These are phyloP conservation scores for Gallinago solitaria DNA, from an alignment of 2,797 vertebrate genomes.

Conservation along the genomic window DNA sequence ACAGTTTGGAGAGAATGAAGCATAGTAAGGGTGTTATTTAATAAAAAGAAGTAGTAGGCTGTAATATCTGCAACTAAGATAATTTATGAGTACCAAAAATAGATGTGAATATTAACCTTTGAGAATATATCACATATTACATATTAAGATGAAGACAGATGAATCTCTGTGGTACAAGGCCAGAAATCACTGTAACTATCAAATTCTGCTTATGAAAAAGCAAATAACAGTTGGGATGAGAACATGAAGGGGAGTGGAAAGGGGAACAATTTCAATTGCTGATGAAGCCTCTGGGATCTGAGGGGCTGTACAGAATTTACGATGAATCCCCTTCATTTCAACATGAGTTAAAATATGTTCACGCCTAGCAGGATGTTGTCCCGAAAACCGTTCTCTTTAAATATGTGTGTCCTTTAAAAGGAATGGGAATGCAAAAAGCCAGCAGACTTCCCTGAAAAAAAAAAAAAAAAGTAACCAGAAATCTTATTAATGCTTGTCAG, in stretches of 20 bases:
- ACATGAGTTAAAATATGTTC: not conserved
- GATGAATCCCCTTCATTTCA: not conserved
- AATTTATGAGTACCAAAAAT: conserved; percentile 14
- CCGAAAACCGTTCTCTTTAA: not conserved
- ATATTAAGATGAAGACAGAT: not conserved
- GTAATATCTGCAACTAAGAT: not conserved
- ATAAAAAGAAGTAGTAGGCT: not conserved
- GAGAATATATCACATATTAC: not conserved
- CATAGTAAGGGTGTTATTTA: not conserved
- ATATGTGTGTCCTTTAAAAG: not conserved
- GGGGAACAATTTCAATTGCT: not conserved
- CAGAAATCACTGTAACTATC: not conserved
- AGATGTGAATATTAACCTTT: conserved; percentile 13
- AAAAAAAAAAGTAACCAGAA: not conserved
- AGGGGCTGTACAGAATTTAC: not conserved
- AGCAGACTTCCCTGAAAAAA: not conserved
- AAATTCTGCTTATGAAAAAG: not conserved
- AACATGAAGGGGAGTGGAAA: not conserved
- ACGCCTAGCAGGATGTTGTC: not conserved
- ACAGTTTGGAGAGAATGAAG: not conserved
- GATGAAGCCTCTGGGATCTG: not conserved
- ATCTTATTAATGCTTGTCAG: not conserved
- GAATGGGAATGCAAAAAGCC: not conserved
- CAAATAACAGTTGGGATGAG: not conserved
- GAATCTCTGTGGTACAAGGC: not conserved